Base-by-base conservation (phyloP, 2,797 vertebrate genomes). In the Brachymystax lenok region DNA sequence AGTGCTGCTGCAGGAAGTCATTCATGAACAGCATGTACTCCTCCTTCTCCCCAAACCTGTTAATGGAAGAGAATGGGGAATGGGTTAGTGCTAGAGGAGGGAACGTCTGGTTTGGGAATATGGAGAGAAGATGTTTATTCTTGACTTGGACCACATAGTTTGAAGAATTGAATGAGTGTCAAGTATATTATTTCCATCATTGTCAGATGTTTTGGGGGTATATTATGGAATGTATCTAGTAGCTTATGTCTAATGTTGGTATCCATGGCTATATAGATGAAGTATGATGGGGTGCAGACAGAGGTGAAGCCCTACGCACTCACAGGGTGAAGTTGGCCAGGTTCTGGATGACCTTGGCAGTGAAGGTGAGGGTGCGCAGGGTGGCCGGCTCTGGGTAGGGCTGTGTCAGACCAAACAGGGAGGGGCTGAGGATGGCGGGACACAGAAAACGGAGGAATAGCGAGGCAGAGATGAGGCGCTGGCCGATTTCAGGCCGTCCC, bases 1-100 rank as follows among this genome's bases (percentile, higher is more conserved):
- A 96, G 78, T 96, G 93, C 69, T 92, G 93, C 90, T 97, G 90
- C 87, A 99, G 82, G 89, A 98, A 99, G 19, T 94, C 93, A 0
- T 98, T 98, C 97, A 99, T 98, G 77, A 99, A 99, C 73, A 92
- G 87, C 98, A 99, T 99, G 90, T 99, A 99, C 77, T 95, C 96
- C 82, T 99, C 98, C 82, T 99, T 99, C 82, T 98, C 97, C 0
- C 97, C 98, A 82, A 99, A 99, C 83, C 98, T 98, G 89, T 2
- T 76, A 0, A 67, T 69, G 27, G n/a, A 30, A 6, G 66, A 30
- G 4, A 8, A 17, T 64, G 13, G 66, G 13, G 14, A 5, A 59
- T 56, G 5, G 69, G 1, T 28, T 52, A 21, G 21, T 7, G 14
- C 27, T 46, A 14, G 3, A 46, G 40, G 40, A 46, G 40, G 40